Percentiles rank a stretch among this genome's conserved stretches.
phyloP scores from a whole-genome alignment of 2,888 invertebrate genomes.

The Laspeyria flexula region DNA sequence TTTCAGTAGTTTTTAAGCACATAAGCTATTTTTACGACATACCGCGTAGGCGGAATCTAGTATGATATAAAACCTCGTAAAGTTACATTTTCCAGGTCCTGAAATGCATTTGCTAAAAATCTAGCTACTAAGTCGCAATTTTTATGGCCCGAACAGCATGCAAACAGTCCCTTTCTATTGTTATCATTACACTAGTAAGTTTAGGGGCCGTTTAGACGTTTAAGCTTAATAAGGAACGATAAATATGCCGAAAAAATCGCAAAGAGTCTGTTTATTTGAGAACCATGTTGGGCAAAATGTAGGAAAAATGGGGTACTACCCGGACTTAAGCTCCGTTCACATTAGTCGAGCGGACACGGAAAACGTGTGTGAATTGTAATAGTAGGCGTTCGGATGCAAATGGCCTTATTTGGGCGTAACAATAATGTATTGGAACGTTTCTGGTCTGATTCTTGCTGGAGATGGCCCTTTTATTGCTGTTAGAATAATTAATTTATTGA shows the following conservation, averaged over 20 bases:
- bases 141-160: conserved; percentile 16
- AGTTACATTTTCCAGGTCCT: too few relatives aligned
- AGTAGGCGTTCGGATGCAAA: conserved; percentile 1
- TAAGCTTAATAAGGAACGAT: conserved; percentile 44
- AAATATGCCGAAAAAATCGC: conserved; percentile 40
- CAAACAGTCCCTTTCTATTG: conserved; percentile 35
- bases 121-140: not conserved
- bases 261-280: conserved; percentile 19
- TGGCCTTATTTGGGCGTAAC: conserved; percentile 10
- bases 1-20: too few relatives aligned
- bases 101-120: too few relatives aligned
- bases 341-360: conserved; percentile 2
- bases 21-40: too few relatives aligned
- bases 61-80: too few relatives aligned
- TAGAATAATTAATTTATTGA: too few relatives aligned
- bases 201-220: conserved; percentile 36
- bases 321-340: conserved; percentile 1
- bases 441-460: not conserved
- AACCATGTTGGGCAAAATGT: conserved; percentile 8
- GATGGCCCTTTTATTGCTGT: too few relatives aligned
- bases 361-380: conserved; percentile 5
- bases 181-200: conserved; percentile 47
- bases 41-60: too few relatives aligned
- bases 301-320: conserved; percentile 7
- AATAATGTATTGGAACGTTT: conserved; percentile 16